phyloP scores from a whole-genome alignment of 2,113 vertebrate species.

The Ancistrus triradiatus region DNA sequence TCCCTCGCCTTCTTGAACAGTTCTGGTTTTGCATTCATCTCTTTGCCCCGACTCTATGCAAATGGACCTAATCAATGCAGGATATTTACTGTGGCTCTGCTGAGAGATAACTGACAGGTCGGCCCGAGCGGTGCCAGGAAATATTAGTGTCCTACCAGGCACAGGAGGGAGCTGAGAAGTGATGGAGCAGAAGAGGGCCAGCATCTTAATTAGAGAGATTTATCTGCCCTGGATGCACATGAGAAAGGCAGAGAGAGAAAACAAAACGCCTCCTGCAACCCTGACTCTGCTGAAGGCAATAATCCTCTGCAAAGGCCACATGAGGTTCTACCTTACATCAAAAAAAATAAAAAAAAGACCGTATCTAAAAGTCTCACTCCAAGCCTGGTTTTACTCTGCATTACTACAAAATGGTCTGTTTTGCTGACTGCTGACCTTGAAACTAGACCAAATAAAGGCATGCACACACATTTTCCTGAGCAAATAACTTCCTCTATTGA shows the following conservation, averaged over 20 bases:
- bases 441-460: constrained; percentile 20
- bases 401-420: constrained; percentile 13
- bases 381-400: constrained; percentile 1
- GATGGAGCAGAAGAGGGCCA: constrained; percentile 32
- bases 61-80: constrained; percentile 53
- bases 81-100: constrained; percentile 47
- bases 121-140: constrained; percentile 37
- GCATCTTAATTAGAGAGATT: constrained; percentile 47
- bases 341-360: background rate
- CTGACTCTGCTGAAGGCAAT: background rate
- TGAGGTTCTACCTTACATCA: background rate
- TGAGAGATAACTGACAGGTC: constrained; percentile 49
- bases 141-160: constrained; percentile 52
- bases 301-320: constrained; percentile 16
- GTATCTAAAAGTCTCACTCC: background rate
- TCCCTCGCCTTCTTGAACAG: background rate
- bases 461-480: constrained; percentile 17
- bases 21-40: constrained; percentile 43
- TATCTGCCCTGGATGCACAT: constrained; percentile 26
- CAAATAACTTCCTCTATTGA: constrained; percentile 32
- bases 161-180: constrained; percentile 35
- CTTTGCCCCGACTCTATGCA: constrained; percentile 43
- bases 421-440: constrained; percentile 36
- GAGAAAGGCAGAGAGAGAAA: background rate
- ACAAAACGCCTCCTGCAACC: background rate